Evolutionary conservation across 2,113 vertebrate genomes (phyloP), one percentile per base, ranked within the genome.

Genomic region (Antennarius striatus): DNA sequence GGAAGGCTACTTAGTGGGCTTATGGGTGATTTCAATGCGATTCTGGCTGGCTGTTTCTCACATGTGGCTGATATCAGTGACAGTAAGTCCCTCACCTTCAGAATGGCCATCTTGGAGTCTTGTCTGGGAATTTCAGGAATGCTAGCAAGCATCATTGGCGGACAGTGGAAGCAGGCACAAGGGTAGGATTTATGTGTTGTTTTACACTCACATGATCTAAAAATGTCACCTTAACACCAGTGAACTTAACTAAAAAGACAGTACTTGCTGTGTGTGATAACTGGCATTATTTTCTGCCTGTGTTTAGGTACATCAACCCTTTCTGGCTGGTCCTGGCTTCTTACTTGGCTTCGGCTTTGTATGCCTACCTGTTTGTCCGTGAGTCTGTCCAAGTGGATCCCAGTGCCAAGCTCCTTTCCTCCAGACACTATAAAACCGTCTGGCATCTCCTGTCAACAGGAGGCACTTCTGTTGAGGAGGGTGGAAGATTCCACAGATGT

Each of bases 271-370:
- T 52, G 7, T 28, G 5, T 43, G 9, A 43, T 43, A 10, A 43
- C 42, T 12, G 11, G 42, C 42, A 12, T 43, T 43, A 5, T 36
- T 36, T 30, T 56, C 6, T 47, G 45, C 2, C 5, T 75, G 28
- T 52, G 0, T 60, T 62, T 51, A 93, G 93, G 30, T 98, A 96
- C 80, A 93, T 95, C 76, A 93, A 94, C 68, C 97, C 97, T 0
- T 98, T 97, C 83, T 99, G 98, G 97, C 84, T 98, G 2, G 95
- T 94, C 8, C 71, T 99, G 2, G 93, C 93, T 6, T 68, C 93
- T 60, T 92, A 94, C 45, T 63, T 98, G 0, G 87, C 86, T 2
- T 77, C 95, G 0, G 90, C 93, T 6, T 77, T 96, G 6, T 99
- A 98, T 0, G 90, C 93, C 0, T 93, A 90, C 11, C 84, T 96